Base-by-base conservation (phyloP, 2,113 vertebrate species). In the Barnardius zonarius region DNA sequence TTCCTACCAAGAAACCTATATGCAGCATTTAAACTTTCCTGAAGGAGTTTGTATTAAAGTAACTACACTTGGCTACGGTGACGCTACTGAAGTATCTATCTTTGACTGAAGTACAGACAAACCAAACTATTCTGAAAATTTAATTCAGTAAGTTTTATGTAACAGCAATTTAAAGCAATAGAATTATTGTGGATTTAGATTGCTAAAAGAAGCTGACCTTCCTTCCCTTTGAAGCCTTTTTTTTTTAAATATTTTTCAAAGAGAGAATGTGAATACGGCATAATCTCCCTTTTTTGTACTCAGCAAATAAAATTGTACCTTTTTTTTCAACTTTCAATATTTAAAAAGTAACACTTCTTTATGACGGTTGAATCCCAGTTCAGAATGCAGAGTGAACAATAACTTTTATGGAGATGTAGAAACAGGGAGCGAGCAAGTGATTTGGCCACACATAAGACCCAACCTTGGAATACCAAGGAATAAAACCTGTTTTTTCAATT, bases 41-140 rank as follows among this genome's bases (percentile, higher is more conserved):
- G 62, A 90, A 84, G 59, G 48, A 33, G 46, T 49, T 7, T 79
- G 17, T 74, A 55, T 85, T 77, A 85, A 46, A 91, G 59, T 52
- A 82, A 80, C 90, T 88, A 39, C 44, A 73, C 39, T 89, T 87
- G 49, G 84, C 49, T 77, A 27, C 73, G 84, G 48, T 23, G 54
- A 35, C 18, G 27, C 73, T 55, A 67, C 52, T 80, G 85, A 95
- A 93, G 84, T 83, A 67, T 9, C 49, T 83, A 48, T 52, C 61
- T 81, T 83, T 89, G 77, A 87, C 31, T 89, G 77, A 89, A 93
- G 54, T 20, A 89, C 55, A 90, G 89, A 92, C 23, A 90, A 93
- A 37, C 11, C 35, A 66, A 82, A 81, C 17, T 93, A 57, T 51
- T 54, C 67, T 67, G 52, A 82, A 85, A 95, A 78, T 92, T 73